Evolutionary conservation across 1,140 invertebrate genomes (phyloP).

Genomic region (Chironomus striatipennis): DNA sequence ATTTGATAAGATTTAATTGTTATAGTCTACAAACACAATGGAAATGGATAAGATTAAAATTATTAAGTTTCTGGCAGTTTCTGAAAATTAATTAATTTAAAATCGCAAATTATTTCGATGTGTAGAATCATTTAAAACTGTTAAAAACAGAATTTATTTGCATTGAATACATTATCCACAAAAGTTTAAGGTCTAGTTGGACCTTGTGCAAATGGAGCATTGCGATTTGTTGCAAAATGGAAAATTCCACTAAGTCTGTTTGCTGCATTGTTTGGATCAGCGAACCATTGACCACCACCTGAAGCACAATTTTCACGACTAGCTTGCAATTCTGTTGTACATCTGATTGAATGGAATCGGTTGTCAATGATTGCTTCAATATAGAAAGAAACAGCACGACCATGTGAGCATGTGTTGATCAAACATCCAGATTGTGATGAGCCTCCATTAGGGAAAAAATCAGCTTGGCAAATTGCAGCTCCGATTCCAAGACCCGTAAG

Average conservation of each 20-base stretch:
- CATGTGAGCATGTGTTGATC: background rate
- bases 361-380: background rate
- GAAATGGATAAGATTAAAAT: no score
- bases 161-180: background rate
- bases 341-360: background rate
- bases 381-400: background rate
- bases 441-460: constrained; percentile 64
- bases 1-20: no score
- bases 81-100: no score
- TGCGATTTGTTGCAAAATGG: background rate
- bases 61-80: no score
- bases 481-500: constrained; percentile 48
- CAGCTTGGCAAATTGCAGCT: constrained; percentile 53
- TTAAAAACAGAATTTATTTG: no score
- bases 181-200: background rate
- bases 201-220: background rate
- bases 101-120: no score
- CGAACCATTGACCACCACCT: background rate
- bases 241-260: constrained; percentile 6
- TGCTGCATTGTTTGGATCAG: background rate
- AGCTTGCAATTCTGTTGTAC: background rate
- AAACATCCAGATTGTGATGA: constrained; percentile 56
- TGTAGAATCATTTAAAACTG: no score
- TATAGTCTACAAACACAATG: no score
- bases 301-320: background rate